Percentiles rank a stretch among this genome's conserved stretches.
phyloP scores from a whole-genome alignment of 23 tunicate genomes.

The Styela plicata region DNA sequence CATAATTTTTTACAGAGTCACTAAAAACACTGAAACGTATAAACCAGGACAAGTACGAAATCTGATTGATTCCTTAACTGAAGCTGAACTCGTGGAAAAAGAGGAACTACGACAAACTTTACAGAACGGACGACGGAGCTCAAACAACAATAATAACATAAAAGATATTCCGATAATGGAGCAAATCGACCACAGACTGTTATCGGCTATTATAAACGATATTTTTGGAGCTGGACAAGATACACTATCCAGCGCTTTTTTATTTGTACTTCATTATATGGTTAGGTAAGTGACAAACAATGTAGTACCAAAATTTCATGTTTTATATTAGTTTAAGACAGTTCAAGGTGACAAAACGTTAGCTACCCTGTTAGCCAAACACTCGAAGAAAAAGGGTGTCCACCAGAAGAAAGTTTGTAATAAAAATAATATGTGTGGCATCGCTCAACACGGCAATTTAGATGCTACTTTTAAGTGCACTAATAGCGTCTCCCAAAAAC shows the following conservation, averaged over 20 bases:
- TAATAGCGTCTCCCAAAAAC: too few species aligned
- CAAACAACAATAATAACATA: not conserved
- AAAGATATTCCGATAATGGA: conserved; percentile 5
- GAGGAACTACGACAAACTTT: not conserved
- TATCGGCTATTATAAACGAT: conserved; percentile 27
- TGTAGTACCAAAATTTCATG: too few species aligned
- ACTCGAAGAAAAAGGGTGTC: too few species aligned
- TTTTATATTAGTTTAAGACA: too few species aligned
- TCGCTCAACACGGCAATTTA: too few species aligned
- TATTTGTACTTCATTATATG: conserved; percentile 24
- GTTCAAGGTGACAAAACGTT: too few species aligned
- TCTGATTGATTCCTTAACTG: conserved; percentile 24
- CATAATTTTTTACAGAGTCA: too few species aligned
- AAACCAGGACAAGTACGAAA: conserved; percentile 2
- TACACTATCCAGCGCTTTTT: conserved; percentile 26
- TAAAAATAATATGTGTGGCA: too few species aligned
- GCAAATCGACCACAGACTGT: conserved; percentile 5
- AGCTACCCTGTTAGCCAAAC: too few species aligned
- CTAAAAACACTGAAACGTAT: conserved; percentile 11
- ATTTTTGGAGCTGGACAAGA: conserved; percentile 34
- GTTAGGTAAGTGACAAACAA: conserved; percentile 21
- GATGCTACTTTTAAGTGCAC: too few species aligned
- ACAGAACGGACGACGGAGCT: not conserved
- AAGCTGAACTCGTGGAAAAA: conserved; percentile 7
- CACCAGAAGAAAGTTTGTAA: too few species aligned